Percentiles rank a stretch among this genome's conserved stretches.
These are phyloP conservation scores for Pangasius larnaudii DNA, from an alignment of 2,797 vertebrate species.

Conservation along the genomic window DNA sequence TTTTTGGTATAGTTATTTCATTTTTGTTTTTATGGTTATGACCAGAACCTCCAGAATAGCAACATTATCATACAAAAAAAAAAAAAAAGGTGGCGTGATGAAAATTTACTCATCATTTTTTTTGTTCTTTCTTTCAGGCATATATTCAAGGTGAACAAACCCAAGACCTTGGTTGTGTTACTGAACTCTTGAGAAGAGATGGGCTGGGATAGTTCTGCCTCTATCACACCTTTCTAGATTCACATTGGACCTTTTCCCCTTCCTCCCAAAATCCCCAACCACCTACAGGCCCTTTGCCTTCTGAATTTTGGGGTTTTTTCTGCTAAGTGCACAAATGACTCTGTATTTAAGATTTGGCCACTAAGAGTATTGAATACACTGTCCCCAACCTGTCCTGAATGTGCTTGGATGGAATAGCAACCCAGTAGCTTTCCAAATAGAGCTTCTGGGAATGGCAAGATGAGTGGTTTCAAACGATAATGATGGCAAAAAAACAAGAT, in stretches of 20 bases:
- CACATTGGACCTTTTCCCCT: slow-evolving; percentile 10
- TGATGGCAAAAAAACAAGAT: slow-evolving; percentile 99
- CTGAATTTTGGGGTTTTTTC: slow-evolving; percentile 9
- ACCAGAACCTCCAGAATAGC: background rate
- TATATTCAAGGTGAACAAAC: slow-evolving; percentile 56
- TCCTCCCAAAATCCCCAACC: slow-evolving; percentile 35
- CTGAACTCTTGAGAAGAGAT: slow-evolving; percentile 62
- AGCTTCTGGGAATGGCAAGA: slow-evolving; percentile 85
- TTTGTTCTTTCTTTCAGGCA: slow-evolving; percentile 63
- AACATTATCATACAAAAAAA: background rate
- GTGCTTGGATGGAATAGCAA: slow-evolving; percentile 49
- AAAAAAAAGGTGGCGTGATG: background rate
- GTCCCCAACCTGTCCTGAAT: slow-evolving; percentile 25
- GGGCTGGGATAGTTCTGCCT: slow-evolving; percentile 44
- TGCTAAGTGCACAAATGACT: slow-evolving; percentile 34
- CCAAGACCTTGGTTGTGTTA: slow-evolving; percentile 56
- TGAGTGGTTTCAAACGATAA: slow-evolving; percentile 84
- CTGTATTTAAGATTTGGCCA: slow-evolving; percentile 35
- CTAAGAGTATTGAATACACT: slow-evolving; percentile 25
- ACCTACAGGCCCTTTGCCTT: slow-evolving; percentile 48
- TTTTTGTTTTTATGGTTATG: background rate
- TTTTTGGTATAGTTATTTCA: background rate
- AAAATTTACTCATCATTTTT: background rate
- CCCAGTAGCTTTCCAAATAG: slow-evolving; percentile 69
- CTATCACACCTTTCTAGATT: slow-evolving; percentile 39